Percentiles rank a stretch among this genome's conserved stretches.
These are phyloP conservation scores for Neria commutata DNA, from an alignment of 2,888 invertebrate genomes.

Conservation along the genomic window DNA sequence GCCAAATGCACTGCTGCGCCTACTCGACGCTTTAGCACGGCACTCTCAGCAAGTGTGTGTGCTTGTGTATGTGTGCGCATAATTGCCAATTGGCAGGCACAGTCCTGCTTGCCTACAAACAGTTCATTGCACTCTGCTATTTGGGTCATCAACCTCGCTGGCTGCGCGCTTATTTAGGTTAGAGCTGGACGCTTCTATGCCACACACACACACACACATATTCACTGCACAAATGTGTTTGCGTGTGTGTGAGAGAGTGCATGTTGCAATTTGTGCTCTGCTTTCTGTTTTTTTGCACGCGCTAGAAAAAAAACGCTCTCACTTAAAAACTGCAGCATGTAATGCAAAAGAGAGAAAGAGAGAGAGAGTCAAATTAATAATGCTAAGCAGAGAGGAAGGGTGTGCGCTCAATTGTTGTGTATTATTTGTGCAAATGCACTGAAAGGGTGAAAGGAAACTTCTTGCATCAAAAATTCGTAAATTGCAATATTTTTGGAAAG, in stretches of 20 bases:
- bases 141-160: conserved; percentile 61
- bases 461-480: too few species aligned
- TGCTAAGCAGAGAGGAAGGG: too few species aligned
- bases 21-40: background rate
- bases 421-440: conserved; percentile 15
- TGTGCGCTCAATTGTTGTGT: conserved; percentile 22
- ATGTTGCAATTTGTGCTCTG: background rate
- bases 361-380: too few species aligned
- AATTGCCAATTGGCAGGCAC: conserved; percentile 3
- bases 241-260: background rate
- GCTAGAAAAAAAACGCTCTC: conserved; percentile 35
- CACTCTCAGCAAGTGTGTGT: background rate
- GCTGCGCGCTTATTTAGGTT: conserved; percentile 51
- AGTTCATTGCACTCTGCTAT: conserved; percentile 61
- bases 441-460: background rate
- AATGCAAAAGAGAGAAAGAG: too few species aligned
- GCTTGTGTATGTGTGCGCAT: too few species aligned
- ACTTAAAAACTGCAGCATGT: conserved; percentile 26
- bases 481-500: too few species aligned
- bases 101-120: conserved; percentile 35
- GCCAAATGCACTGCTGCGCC: background rate
- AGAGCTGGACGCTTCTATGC: conserved; percentile 28
- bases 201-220: too few species aligned
- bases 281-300: background rate
- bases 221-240: background rate